Conservation (phyloP, 2,888 invertebrate species). For the Drosophila atripex region DNA sequence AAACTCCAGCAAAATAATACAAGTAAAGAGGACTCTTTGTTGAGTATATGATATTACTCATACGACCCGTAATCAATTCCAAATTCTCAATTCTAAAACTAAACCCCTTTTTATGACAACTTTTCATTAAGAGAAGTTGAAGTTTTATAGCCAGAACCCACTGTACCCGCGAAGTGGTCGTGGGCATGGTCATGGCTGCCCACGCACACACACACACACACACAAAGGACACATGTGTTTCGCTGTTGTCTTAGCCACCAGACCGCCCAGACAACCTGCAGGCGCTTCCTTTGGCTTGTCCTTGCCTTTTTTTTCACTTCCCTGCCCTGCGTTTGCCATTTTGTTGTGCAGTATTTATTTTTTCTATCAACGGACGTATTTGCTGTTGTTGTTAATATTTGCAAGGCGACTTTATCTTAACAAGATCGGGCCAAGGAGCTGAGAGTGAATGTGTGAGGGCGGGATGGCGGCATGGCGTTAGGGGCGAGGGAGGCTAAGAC, state of each 20-base stretch:
- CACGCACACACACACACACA: not conserved
- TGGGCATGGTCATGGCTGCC: constrained; percentile 48
- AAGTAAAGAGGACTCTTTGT: not conserved
- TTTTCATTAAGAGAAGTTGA: too few species aligned
- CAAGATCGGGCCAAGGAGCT: constrained; percentile 52
- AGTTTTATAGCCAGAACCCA: constrained; percentile 3
- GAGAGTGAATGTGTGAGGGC: not conserved
- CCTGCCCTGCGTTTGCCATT: constrained; percentile 28
- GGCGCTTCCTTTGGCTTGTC: constrained; percentile 12
- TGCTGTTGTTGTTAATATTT: constrained; percentile 50
- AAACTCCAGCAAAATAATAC: not conserved
- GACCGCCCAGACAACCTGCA: constrained; percentile 50
- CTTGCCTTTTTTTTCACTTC: not conserved
- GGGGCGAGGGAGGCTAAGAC: not conserved
- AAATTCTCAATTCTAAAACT: not conserved
- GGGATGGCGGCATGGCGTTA: not conserved
- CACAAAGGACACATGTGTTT: constrained; percentile 21
- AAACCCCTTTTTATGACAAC: too few species aligned
- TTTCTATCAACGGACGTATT: constrained; percentile 35
- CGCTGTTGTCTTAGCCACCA: constrained; percentile 41
- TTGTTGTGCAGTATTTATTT: constrained; percentile 40
- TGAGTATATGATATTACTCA: not conserved
- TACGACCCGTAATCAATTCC: not conserved
- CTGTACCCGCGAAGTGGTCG: constrained; percentile 38
- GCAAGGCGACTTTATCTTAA: constrained; percentile 62